A percentile compares a stretch with the other conserved stretches of the same genome.
Conservation (phyloP, 2,797 vertebrate genomes). For the Syngnathus acus region DNA sequence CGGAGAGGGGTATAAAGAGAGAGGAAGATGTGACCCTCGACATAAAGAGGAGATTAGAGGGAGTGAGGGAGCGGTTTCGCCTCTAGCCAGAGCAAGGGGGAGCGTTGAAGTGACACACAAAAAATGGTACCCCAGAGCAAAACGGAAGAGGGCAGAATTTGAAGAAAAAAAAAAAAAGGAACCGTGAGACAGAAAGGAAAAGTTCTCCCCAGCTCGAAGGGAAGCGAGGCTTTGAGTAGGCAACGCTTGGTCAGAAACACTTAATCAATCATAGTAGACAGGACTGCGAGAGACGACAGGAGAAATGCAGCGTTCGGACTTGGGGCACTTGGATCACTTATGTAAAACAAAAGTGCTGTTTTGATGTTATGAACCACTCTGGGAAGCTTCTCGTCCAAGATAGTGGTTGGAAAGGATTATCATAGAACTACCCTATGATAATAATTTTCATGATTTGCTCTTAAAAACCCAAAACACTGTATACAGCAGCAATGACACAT, state of each 20-base stretch:
- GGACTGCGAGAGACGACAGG: constrained; percentile 15
- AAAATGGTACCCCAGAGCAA: constrained; percentile 23
- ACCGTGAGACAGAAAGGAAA: constrained; percentile 32
- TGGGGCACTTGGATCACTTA: background rate
- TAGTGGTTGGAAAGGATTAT: background rate
- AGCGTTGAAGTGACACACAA: constrained; percentile 39
- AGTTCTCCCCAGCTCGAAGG: constrained; percentile 35
- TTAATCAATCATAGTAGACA: constrained; percentile 55
- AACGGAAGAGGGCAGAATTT: constrained; percentile 16
- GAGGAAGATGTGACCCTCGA: constrained; percentile 27
- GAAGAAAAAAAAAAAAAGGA: constrained; percentile 19
- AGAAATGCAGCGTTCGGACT: constrained; percentile 1
- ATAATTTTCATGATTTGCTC: too few species aligned
- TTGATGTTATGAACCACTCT: background rate
- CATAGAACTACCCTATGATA: too few species aligned
- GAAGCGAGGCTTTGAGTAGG: constrained; percentile 34
- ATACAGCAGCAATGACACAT: too few species aligned
- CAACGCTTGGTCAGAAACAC: constrained; percentile 48
- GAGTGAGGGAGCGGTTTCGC: constrained; percentile 10
- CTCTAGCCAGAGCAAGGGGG: constrained; percentile 16
- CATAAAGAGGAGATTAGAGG: constrained; percentile 29
- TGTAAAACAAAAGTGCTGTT: constrained; percentile 5
- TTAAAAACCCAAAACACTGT: too few species aligned
- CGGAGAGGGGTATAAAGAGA: constrained; percentile 10
- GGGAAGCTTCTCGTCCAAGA: background rate